phyloP scores from a whole-genome alignment of 2,113 vertebrate species.

The Osmerus eperlanus region DNA sequence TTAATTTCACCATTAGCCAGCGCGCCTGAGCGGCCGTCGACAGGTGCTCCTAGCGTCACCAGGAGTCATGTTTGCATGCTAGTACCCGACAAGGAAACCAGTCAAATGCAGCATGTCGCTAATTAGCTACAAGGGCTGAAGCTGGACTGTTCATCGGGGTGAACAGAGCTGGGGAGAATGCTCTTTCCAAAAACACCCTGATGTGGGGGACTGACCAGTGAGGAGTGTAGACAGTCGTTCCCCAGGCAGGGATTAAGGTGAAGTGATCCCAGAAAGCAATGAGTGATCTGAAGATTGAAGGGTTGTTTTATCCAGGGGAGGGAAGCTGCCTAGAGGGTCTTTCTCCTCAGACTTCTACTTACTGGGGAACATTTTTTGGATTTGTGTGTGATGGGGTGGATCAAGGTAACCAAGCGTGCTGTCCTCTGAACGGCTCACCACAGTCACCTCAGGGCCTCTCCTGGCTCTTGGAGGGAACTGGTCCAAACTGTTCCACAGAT shows the following conservation, averaged over 20 bases:
- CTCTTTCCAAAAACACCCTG: background rate
- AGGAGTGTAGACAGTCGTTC: background rate
- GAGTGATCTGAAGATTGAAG: background rate
- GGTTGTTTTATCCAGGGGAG: background rate
- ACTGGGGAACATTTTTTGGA: background rate
- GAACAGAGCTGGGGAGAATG: background rate
- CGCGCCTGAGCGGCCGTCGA: slow-evolving; percentile 16
- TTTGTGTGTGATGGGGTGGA: slow-evolving; percentile 1
- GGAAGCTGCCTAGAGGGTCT: background rate
- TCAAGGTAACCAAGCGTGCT: background rate
- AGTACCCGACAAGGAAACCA: background rate
- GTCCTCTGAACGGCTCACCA: background rate
- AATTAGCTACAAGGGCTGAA: background rate
- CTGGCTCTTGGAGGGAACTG: too few relatives aligned
- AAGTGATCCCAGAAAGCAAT: background rate
- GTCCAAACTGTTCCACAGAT: too few relatives aligned
- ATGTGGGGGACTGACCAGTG: background rate
- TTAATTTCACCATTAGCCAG: slow-evolving; percentile 21
- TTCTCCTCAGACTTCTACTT: slow-evolving; percentile 1
- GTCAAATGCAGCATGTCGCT: background rate
- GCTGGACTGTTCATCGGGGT: background rate
- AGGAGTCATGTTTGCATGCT: background rate
- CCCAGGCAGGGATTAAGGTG: background rate
- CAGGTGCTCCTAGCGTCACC: slow-evolving; percentile 15
- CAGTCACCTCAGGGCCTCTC: background rate